phyloP scores from a whole-genome alignment of 2,888 invertebrate species.

The Diachrysia chrysitis region DNA sequence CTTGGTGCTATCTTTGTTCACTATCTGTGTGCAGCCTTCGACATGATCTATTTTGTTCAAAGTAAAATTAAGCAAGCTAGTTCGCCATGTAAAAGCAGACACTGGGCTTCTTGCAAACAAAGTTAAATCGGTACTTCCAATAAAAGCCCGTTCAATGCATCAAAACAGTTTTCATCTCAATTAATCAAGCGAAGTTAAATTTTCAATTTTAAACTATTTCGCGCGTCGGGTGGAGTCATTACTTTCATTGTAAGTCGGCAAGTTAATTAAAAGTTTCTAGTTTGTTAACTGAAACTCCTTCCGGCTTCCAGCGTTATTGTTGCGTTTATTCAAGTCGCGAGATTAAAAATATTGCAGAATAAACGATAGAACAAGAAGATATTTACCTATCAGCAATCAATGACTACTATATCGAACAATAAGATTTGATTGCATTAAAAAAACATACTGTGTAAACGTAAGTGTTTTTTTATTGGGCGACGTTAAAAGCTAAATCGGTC shows the following conservation, averaged over 20 bases:
- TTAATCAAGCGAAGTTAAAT: constrained; percentile 48
- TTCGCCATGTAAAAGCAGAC: not conserved
- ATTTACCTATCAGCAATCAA: not conserved
- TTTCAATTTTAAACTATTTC: constrained; percentile 48
- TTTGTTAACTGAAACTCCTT: constrained; percentile 57
- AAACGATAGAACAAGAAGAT: not conserved
- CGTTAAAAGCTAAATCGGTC: too few relatives aligned
- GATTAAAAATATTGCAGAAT: constrained; percentile 16
- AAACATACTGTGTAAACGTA: too few relatives aligned
- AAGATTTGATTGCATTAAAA: too few relatives aligned
- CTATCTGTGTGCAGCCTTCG: too few relatives aligned
- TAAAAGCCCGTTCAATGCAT: constrained; percentile 17
- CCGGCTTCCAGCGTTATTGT: constrained; percentile 44
- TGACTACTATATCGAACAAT: not conserved
- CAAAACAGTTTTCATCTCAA: constrained; percentile 44
- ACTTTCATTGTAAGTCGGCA: constrained; percentile 58
- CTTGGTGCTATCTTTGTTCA: too few relatives aligned
- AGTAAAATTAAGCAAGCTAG: not conserved
- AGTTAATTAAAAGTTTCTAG: constrained; percentile 67
- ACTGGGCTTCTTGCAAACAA: constrained; percentile 1
- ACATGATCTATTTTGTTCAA: not conserved
- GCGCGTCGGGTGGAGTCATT: constrained; percentile 49
- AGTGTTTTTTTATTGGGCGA: too few relatives aligned
- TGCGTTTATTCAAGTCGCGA: constrained; percentile 30
- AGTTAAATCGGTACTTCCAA: not conserved